Percentiles rank a stretch among this genome's conserved stretches.
Evolutionary conservation across 2,797 vertebrate species (phyloP).

Genomic region (Acanthornis magna): DNA sequence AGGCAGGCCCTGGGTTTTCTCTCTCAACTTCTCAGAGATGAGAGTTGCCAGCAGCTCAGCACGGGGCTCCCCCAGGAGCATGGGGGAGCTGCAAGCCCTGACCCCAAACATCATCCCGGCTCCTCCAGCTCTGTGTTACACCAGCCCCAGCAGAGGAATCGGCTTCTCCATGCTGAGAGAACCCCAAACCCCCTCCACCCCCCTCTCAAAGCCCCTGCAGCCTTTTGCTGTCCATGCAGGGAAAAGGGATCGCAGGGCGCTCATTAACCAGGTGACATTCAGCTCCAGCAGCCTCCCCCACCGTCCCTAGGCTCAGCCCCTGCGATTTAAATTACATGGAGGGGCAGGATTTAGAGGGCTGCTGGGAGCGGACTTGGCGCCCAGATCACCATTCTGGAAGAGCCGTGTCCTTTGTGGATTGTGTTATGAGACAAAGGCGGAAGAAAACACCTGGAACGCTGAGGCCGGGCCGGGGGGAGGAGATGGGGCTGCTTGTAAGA

Average conservation of each 20-base stretch:
- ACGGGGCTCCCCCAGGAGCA: not conserved
- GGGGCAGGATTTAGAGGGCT: constrained; percentile 48
- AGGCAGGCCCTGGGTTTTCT: not conserved
- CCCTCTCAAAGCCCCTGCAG: not conserved
- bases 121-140: not conserved
- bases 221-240: not conserved
- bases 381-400: constrained; percentile 32
- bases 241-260: rapidly evolving
- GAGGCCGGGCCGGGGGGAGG: not conserved
- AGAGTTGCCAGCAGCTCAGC: not conserved
- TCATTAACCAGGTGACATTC: constrained; percentile 1
- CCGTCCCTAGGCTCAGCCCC: not conserved
- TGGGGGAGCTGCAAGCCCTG: not conserved
- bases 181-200: not conserved
- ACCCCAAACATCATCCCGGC: not conserved
- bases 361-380: constrained; percentile 4
- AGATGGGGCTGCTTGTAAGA: not conserved
- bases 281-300: not conserved
- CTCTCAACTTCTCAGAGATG: not conserved
- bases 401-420: constrained; percentile 36
- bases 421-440: constrained; percentile 1
- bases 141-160: not conserved
- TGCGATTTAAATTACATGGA: not conserved
- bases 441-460: constrained; percentile 56
- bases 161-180: not conserved